Evolutionary conservation across 1,140 invertebrate genomes (phyloP), one percentile per base, ranked within the genome.

Genomic region (Hycleus phaleratus): DNA sequence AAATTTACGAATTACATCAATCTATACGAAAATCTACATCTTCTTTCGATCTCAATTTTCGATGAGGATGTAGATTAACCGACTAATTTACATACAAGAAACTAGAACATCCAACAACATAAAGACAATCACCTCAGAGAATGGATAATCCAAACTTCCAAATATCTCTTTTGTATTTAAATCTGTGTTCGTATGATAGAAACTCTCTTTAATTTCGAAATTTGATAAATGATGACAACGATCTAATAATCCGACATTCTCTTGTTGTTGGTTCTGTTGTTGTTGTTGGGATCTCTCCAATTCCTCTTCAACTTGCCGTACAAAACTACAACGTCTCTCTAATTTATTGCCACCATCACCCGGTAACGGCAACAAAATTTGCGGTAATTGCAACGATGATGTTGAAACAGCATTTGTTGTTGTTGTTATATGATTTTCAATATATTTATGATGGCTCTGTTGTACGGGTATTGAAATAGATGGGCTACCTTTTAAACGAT

Each of bases 71-170:
- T 18, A 18, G 18, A 18, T 18, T 18, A 18, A 18, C 18, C 18
- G 18, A 18, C 18, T 18, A 18, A 18, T 18, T 18, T 32, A 32
- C 32, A 32, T 18, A 18, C 18, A 18, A 18, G 18, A 18, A 18
- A 18, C 18, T 18, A 18, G 18, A 18, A 18, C 32, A 32, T 32
- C 32, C 32, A 32, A 32, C 26, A 32, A 32, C 32, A 32, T 32
- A 32, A 32, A 32, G 12, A 56, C 38, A 56, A 47, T 58, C 68
- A 74, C 72, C 72, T 74, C 72, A 44, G 71, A 73, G 60, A 74
- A 74, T 5, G 72, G 72, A 65, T 73, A 74, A 49, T 74, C 72
- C 62, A 71, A 58, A 63, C 72, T 74, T 12, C 72, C 72, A 52
- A 70, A 71, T 11, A 67, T 51, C 9, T 64, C 62, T 49, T 57